Evolutionary conservation across 2,113 vertebrate species (phyloP).

Genomic region (Pyxicephalus adspersus): DNA sequence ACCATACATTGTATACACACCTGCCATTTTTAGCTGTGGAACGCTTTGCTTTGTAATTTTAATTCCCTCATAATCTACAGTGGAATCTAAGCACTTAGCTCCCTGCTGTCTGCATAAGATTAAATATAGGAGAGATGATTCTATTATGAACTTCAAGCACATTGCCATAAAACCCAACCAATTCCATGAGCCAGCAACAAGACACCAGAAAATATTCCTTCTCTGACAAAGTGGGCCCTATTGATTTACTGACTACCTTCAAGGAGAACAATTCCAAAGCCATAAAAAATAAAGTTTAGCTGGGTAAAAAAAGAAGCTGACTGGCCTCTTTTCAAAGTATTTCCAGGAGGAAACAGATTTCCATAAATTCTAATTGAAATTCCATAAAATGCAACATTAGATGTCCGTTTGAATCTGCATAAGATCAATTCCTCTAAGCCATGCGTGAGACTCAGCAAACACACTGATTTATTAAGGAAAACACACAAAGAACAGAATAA

Average conservation of each 20-base stretch:
- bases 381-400: constrained; percentile 44
- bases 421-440: constrained; percentile 33
- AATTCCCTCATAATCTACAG: constrained; percentile 3
- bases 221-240: constrained; percentile 64
- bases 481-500: not conserved
- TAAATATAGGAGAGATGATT: constrained; percentile 32
- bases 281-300: constrained; percentile 58
- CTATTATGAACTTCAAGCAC: constrained; percentile 35
- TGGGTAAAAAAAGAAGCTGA: constrained; percentile 62
- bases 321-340: constrained; percentile 24
- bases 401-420: not conserved
- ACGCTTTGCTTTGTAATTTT: not conserved
- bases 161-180: constrained; percentile 38
- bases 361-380: constrained; percentile 48
- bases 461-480: constrained; percentile 36
- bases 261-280: constrained; percentile 64
- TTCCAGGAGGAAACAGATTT: not conserved
- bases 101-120: constrained; percentile 32
- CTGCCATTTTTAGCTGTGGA: not conserved
- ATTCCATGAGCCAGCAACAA: constrained; percentile 53
- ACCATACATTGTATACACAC: too few relatives aligned
- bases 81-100: constrained; percentile 8
- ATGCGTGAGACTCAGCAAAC: constrained; percentile 11
- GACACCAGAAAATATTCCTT: constrained; percentile 58
- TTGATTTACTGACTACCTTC: constrained; percentile 69